A percentile compares a stretch with the other conserved stretches of the same genome.
These are phyloP conservation scores for Chorisops tibialis DNA, from an alignment of 2,888 invertebrate species.

Conservation along the genomic window DNA sequence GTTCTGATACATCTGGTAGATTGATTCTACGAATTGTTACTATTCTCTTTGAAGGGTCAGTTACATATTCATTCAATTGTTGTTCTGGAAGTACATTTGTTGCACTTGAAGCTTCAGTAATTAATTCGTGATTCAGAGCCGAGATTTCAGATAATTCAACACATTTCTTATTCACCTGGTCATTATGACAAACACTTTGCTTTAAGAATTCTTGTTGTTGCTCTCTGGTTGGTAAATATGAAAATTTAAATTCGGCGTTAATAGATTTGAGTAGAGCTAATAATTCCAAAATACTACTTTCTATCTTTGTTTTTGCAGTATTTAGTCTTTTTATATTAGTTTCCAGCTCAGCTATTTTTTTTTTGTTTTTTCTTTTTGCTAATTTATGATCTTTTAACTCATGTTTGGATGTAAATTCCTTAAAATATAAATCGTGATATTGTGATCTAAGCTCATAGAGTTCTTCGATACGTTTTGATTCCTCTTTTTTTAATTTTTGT, in stretches of 20 bases:
- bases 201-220: too few relatives aligned
- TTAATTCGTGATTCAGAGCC: too few relatives aligned
- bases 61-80: neutral
- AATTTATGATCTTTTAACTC: conserved; percentile 44
- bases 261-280: conserved; percentile 49
- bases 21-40: conserved; percentile 72
- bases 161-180: too few relatives aligned
- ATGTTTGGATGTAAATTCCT: conserved; percentile 48
- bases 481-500: conserved; percentile 50
- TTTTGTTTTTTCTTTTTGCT: conserved; percentile 46
- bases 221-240: conserved; percentile 51
- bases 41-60: conserved; percentile 55
- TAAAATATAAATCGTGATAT: conserved; percentile 49
- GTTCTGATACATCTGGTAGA: conserved; percentile 62
- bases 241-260: conserved; percentile 48
- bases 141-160: too few relatives aligned
- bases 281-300: conserved; percentile 47
- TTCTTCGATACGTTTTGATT: conserved; percentile 48
- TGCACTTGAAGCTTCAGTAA: too few relatives aligned
- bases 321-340: conserved; percentile 48
- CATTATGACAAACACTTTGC: too few relatives aligned
- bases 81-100: too few relatives aligned
- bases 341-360: conserved; percentile 47
- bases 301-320: conserved; percentile 49
- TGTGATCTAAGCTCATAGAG: conserved; percentile 46